Evolutionary conservation across 2,888 invertebrate species (phyloP).

Genomic region (Syrphus vitripennis): DNA sequence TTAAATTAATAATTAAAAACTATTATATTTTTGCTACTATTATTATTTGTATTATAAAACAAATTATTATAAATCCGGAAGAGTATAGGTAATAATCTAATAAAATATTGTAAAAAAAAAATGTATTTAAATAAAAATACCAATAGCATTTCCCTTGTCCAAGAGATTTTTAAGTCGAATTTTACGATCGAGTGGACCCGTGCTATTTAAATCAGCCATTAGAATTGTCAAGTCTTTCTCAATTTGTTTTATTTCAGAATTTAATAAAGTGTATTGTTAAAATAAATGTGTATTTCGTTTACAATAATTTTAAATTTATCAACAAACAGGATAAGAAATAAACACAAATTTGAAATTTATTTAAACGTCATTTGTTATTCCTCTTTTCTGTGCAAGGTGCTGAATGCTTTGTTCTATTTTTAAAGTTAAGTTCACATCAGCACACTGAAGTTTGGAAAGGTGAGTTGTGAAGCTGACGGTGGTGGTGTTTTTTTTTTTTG

Average conservation of each 20-base stretch:
- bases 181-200: conserved; percentile 58
- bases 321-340: neutral
- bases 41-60: too few relatives aligned
- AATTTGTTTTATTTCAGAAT: neutral
- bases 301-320: neutral
- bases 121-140: conserved; percentile 26
- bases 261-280: neutral
- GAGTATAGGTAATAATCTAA: too few relatives aligned
- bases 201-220: conserved; percentile 34
- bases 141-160: conserved; percentile 67
- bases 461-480: too few relatives aligned
- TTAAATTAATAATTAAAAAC: too few relatives aligned
- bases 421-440: too few relatives aligned
- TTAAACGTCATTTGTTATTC: neutral
- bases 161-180: conserved; percentile 71
- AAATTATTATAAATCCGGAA: too few relatives aligned
- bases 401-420: neutral
- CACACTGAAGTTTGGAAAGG: too few relatives aligned
- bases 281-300: neutral
- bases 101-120: too few relatives aligned
- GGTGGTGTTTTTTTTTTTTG: too few relatives aligned
- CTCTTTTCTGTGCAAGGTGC: neutral
- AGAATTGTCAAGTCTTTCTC: neutral
- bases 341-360: neutral
- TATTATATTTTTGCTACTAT: too few relatives aligned